Evolutionary conservation across 2,797 vertebrate species (phyloP).

Genomic region (Hozukius guyotensis): DNA sequence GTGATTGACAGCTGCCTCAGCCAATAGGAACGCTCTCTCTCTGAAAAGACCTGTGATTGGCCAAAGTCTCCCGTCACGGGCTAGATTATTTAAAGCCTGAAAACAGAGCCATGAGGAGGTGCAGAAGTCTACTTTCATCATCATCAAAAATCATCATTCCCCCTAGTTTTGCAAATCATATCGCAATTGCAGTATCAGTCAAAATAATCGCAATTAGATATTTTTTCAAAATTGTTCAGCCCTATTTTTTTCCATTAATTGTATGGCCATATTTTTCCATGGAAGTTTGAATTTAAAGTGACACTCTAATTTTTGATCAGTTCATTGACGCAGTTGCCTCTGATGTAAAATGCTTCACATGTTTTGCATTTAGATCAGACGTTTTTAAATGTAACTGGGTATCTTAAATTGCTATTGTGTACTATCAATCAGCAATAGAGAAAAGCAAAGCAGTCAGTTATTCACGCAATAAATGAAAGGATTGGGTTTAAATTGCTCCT

Average conservation of each 20-base stretch:
- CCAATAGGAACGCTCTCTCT: no score
- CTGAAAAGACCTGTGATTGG: no score
- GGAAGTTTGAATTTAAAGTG: neutral
- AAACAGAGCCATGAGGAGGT: no score
- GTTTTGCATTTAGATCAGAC: slow-evolving; percentile 1
- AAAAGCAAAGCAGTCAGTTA: slow-evolving; percentile 4
- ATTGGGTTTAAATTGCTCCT: neutral
- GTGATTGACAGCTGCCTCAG: no score
- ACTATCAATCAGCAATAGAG: neutral
- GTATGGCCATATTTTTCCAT: neutral
- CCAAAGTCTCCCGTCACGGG: no score
- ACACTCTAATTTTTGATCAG: neutral
- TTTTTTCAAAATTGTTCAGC: no score
- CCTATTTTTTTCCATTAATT: neutral
- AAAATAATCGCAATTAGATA: no score
- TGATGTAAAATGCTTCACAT: neutral
- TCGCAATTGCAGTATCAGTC: no score
- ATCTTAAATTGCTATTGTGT: neutral
- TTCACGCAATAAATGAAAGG: slow-evolving; percentile 7
- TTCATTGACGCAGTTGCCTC: neutral
- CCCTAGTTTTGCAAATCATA: no score
- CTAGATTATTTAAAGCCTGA: no score
- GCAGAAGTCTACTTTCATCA: no score
- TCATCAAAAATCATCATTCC: no score
- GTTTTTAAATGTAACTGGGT: neutral